Percentiles rank a stretch among this genome's conserved stretches.
These are phyloP conservation scores for Tangara arthus DNA, from an alignment of 2,797 vertebrate genomes.

Conservation along the genomic window DNA sequence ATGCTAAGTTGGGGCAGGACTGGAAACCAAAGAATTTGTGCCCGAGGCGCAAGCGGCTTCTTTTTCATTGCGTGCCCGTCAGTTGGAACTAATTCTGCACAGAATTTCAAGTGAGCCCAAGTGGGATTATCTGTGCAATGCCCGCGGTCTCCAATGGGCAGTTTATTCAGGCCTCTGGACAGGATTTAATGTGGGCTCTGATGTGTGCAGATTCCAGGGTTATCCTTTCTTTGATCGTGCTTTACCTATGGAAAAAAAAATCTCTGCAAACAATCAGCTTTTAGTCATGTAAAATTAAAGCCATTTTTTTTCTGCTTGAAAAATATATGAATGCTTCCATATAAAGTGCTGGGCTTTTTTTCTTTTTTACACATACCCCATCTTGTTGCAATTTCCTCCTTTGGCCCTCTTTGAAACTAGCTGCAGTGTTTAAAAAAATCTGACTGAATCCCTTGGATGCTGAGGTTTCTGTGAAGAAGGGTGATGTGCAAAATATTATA, in stretches of 20 bases:
- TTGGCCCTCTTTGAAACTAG: background rate
- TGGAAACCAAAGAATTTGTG: slow-evolving; percentile 48
- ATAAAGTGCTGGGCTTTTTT: background rate
- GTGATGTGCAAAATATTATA: background rate
- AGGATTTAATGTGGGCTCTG: slow-evolving; percentile 52
- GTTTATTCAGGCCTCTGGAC: slow-evolving; percentile 65
- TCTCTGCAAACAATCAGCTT: background rate
- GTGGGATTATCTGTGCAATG: slow-evolving; percentile 61
- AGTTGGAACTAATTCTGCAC: slow-evolving; percentile 68
- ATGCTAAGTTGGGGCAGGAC: slow-evolving; percentile 10
- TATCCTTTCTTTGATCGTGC: slow-evolving; percentile 51
- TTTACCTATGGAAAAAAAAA: slow-evolving; percentile 45
- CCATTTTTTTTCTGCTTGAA: background rate
- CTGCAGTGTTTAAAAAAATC: background rate
- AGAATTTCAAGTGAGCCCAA: slow-evolving; percentile 65
- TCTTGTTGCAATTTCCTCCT: background rate
- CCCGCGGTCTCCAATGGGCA: slow-evolving; percentile 32
- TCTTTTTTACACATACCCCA: background rate
- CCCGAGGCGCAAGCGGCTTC: slow-evolving; percentile 46
- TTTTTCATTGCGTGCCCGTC: slow-evolving; percentile 66
- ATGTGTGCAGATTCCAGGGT: slow-evolving; percentile 61
- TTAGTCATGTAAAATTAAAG: slow-evolving; percentile 38
- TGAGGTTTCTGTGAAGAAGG: background rate
- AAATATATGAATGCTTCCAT: background rate
- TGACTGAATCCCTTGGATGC: background rate